Conservation (phyloP, 2,888 invertebrate genomes). For the Mantis religiosa region DNA sequence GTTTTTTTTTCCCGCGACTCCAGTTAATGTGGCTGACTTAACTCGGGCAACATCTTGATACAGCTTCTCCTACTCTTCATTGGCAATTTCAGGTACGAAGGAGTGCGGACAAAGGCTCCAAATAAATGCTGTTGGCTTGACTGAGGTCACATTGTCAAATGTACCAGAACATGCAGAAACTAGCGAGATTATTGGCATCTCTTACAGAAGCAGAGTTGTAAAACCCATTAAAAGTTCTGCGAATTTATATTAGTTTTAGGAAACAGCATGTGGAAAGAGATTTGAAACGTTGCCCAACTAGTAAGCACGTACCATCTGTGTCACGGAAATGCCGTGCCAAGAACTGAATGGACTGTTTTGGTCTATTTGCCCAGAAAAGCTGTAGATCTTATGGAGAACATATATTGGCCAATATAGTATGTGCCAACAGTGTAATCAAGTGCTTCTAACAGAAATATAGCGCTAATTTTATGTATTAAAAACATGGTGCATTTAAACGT, state of each 20-base stretch:
- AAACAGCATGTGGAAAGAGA: neutral
- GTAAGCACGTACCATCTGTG: neutral
- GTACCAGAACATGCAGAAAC: neutral
- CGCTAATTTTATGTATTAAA: too few species aligned
- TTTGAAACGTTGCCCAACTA: neutral
- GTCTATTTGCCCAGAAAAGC: neutral
- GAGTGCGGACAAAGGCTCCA: too few species aligned
- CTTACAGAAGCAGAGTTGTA: neutral
- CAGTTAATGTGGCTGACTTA: neutral
- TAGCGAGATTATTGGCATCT: neutral
- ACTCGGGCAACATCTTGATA: neutral
- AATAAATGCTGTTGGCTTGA: neutral
- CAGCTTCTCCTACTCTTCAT: neutral
- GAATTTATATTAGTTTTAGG: neutral
- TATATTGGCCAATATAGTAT: too few species aligned
- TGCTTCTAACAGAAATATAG: too few species aligned
- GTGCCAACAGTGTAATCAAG: too few species aligned
- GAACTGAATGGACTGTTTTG: neutral
- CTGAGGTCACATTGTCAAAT: neutral
- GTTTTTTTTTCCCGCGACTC: too few species aligned
- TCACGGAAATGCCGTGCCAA: neutral
- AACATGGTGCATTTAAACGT: too few species aligned
- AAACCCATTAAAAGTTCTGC: neutral
- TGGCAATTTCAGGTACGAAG: too few species aligned
- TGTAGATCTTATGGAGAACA: too few species aligned